Evolutionary conservation across 2,113 vertebrate species (phyloP).

Genomic region (Eleginops maclovinus): DNA sequence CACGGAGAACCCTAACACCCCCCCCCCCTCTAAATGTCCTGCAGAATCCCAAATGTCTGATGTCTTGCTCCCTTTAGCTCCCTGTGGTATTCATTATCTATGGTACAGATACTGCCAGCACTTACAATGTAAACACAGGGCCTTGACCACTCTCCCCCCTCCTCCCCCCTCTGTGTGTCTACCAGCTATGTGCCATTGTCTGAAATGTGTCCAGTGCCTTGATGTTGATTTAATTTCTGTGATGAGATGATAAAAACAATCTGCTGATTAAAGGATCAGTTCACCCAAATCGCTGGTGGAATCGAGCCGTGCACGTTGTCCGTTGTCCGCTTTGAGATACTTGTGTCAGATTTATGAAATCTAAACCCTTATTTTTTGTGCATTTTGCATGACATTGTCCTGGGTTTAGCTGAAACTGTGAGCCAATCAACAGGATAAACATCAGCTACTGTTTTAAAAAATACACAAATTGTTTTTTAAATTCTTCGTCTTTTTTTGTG

Average conservation of each 20-base stretch:
- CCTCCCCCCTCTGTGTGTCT: slow-evolving; percentile 22
- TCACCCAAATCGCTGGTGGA: slow-evolving; percentile 10
- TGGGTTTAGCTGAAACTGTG: background rate
- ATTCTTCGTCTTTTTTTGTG: background rate
- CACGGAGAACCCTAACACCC: too few species aligned
- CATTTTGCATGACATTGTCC: too few species aligned
- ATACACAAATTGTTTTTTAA: background rate
- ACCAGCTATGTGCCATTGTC: slow-evolving; percentile 74
- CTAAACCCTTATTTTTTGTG: too few species aligned
- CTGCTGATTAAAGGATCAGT: slow-evolving; percentile 47
- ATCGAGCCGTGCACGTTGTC: background rate
- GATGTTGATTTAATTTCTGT: slow-evolving; percentile 76
- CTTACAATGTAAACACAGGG: slow-evolving; percentile 63
- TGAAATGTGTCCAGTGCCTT: slow-evolving; percentile 86
- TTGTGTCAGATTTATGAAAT: background rate
- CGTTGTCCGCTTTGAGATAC: background rate
- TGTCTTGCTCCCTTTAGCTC: too few species aligned
- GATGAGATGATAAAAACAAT: slow-evolving; percentile 66
- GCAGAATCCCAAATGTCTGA: too few species aligned
- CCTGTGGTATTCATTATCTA: slow-evolving; percentile 57
- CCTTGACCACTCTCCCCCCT: slow-evolving; percentile 38
- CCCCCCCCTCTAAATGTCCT: too few species aligned
- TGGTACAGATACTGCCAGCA: slow-evolving; percentile 78
- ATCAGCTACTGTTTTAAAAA: background rate
- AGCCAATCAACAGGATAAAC: background rate